These are phyloP conservation scores for Scolanthus callimorphus DNA, from an alignment of 92 coral and sea anemone genomes.

Conservation along the genomic window DNA sequence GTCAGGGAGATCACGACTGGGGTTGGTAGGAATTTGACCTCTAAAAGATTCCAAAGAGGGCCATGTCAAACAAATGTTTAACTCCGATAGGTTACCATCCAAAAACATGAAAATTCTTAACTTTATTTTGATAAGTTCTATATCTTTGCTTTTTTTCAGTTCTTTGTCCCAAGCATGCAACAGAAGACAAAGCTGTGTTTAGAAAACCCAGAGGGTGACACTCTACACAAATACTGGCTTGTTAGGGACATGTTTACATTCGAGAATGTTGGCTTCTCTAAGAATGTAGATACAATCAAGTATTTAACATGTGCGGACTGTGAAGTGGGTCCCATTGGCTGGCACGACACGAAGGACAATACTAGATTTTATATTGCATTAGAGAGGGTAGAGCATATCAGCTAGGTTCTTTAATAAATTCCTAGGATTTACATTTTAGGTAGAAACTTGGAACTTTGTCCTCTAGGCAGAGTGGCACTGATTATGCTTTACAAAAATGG, in stretches of 20 bases:
- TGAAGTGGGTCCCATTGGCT: conserved; percentile 97
- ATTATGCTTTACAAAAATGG: too few relatives aligned
- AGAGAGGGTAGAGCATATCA: conserved; percentile 71
- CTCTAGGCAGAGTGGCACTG: too few relatives aligned
- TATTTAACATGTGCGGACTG: conserved; percentile 96
- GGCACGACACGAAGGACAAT: conserved; percentile 77
- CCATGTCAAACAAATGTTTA: too few relatives aligned
- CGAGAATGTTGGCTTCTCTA: conserved; percentile 98
- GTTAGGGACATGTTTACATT: conserved; percentile 89
- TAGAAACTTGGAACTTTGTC: too few relatives aligned
- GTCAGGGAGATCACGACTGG: too few relatives aligned
- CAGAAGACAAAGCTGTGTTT: conserved; percentile 55
- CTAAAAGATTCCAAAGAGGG: too few relatives aligned
- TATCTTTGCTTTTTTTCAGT: conserved; percentile 42
- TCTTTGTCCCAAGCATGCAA: conserved; percentile 78
- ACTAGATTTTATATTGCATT: conserved; percentile 72
- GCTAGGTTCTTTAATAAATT: too few relatives aligned
- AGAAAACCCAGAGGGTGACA: conserved; percentile 70
- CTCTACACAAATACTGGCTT: conserved; percentile 70
- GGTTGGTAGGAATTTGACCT: too few relatives aligned
- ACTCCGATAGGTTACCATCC: too few relatives aligned
- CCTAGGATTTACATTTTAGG: too few relatives aligned
- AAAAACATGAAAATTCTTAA: too few relatives aligned
- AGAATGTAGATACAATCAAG: conserved; percentile 83
- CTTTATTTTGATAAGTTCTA: too few relatives aligned